Conservation (phyloP, 2,797 vertebrate genomes). For the Xiphorhynchus erythropygius region DNA sequence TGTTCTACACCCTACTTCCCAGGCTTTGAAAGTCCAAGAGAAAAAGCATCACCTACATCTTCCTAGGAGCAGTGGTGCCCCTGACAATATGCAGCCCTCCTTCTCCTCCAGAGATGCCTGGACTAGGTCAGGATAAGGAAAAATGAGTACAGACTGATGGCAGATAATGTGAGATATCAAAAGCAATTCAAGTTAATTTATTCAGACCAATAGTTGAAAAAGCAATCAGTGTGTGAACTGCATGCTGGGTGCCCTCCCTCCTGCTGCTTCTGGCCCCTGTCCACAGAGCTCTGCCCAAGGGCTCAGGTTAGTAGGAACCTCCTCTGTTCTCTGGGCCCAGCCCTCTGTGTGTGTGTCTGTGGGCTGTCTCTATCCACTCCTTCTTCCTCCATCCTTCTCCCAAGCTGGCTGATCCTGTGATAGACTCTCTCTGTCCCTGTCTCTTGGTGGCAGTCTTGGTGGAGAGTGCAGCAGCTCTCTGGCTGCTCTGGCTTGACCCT, state of each 20-base stretch:
- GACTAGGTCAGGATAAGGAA: neutral
- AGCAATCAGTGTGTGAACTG: fast-evolving
- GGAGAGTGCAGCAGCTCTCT: neutral
- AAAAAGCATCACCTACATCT: neutral
- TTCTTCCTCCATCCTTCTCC: neutral
- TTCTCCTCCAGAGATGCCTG: neutral
- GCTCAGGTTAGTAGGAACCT: neutral
- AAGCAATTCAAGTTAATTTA: neutral
- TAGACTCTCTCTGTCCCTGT: neutral
- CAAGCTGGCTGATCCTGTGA: neutral
- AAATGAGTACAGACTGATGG: neutral
- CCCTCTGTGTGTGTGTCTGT: neutral
- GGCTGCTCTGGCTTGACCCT: neutral
- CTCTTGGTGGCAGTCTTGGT: fast-evolving
- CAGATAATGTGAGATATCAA: fast-evolving
- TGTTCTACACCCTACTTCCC: neutral
- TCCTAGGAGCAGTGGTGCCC: neutral
- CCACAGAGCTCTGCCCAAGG: neutral
- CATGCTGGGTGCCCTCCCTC: neutral
- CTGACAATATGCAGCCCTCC: neutral
- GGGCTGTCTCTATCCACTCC: neutral
- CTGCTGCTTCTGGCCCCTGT: neutral
- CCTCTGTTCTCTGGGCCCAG: neutral
- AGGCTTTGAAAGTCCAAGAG: neutral
- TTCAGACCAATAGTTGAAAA: neutral